Base-by-base conservation (phyloP, 2,797 vertebrate genomes). In the Enteromius trimaculatus region DNA sequence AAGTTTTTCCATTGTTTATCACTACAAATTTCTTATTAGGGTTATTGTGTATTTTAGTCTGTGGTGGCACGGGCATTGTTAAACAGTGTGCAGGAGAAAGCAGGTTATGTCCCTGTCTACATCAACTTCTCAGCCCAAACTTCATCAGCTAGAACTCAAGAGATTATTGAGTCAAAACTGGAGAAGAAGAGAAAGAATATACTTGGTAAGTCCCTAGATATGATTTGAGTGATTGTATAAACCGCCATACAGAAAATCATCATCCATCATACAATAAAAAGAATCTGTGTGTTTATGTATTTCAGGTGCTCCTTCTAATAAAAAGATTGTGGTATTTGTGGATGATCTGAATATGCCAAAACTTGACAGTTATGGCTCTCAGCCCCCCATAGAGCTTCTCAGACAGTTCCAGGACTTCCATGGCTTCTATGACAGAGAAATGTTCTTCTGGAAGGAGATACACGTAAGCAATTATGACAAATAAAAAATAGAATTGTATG, bases 301-400 rank as follows among this genome's bases (percentile, higher is more conserved):
- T 42, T 26, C 60, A 97, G 96, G 95, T 87, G 95, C 95, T 44
- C 95, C 95, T 71, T 90, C 86, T 79, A 95, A 95, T 86, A 97
- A 95, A 89, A 94, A 89, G 86, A 83, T 96, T 39, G 92, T 96
- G 77, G 93, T 96, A 83, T 97, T 97, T 91, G 96, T 97, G 76
- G 95, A 97, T 66, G 95, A 97, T 82, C 91, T 97, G 87, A 97
- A 97, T 83, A 96, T 97, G 95, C 95, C 96, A 21, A 95, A 95
- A 86, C 90, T 96, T 88, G 95, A 96, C 92, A 91, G 86, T 77
- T 97, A 96, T 31, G 96, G 96, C 70, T 97, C 96, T 69, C 95
- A 97, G 84, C 95, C 96, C 13, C 95, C 96, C 0, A 95, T 96
- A 81, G 96, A 96, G 86, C 91, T 97, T 1, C 92, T 97, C 70